phyloP scores from a whole-genome alignment of 2,797 vertebrate species.

The Poecilia gillii region DNA sequence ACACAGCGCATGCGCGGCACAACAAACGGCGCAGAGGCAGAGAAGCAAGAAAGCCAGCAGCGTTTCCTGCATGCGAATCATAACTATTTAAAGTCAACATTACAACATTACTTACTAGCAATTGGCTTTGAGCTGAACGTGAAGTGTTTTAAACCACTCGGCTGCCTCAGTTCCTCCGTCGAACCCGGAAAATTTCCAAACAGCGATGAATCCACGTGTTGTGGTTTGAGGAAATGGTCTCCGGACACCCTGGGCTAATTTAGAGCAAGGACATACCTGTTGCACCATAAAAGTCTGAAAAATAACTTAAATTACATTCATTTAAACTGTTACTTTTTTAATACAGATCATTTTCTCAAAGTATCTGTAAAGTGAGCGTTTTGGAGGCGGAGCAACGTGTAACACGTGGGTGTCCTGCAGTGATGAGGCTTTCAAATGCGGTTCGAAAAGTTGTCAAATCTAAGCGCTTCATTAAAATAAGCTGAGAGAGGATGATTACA shows the following conservation, averaged over 20 bases:
- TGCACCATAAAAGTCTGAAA: no score
- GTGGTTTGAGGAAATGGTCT: not conserved
- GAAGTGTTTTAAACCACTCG: not conserved
- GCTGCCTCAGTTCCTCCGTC: not conserved
- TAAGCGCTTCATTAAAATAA: not conserved
- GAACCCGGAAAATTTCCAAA: not conserved
- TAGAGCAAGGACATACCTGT: not conserved
- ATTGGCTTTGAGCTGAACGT: not conserved
- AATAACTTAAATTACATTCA: fast-evolving
- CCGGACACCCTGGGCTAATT: fast-evolving
- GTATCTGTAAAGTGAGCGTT: not conserved
- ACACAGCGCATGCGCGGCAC: not conserved
- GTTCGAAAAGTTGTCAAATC: conserved; percentile 3
- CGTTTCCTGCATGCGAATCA: not conserved
- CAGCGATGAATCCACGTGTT: conserved; percentile 48
- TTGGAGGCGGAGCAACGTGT: conserved; percentile 24
- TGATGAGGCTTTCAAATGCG: conserved; percentile 25
- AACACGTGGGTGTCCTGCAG: not conserved
- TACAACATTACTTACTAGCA: fast-evolving
- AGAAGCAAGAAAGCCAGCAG: no score
- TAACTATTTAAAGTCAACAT: not conserved
- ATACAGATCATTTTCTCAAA: not conserved
- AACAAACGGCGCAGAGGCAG: not conserved
- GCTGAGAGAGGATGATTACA: not conserved
- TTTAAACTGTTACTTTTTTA: not conserved